phyloP scores from a whole-genome alignment of 2,113 vertebrate genomes.

The Synchiropus splendidus region DNA sequence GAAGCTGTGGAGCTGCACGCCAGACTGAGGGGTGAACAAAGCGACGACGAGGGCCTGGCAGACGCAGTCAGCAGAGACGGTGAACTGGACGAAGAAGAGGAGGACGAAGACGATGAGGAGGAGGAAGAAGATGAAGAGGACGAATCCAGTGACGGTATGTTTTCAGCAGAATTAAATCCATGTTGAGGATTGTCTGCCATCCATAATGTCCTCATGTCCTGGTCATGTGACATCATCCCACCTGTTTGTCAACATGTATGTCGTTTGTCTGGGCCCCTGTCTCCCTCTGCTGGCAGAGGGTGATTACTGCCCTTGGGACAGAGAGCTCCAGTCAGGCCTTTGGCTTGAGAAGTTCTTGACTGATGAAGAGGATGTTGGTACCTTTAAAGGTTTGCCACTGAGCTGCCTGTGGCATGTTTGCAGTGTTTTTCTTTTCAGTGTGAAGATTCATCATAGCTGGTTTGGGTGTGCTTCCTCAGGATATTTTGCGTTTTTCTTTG shows the following conservation, averaged over 20 bases:
- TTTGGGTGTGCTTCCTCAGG: slow-evolving; percentile 24
- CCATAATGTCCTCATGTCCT: slow-evolving; percentile 16
- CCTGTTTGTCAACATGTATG: slow-evolving; percentile 16
- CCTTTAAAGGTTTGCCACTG: slow-evolving; percentile 82
- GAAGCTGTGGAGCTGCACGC: slow-evolving; percentile 84
- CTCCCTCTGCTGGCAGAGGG: slow-evolving; percentile 86
- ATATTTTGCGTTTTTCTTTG: slow-evolving; percentile 5
- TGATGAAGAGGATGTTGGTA: slow-evolving; percentile 85
- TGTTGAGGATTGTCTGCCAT: slow-evolving; percentile 11
- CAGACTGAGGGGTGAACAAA: slow-evolving; percentile 72
- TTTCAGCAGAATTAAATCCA: background rate
- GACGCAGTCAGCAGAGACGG: slow-evolving; percentile 38
- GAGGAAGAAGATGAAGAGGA: slow-evolving; percentile 41
- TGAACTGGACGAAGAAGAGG: slow-evolving; percentile 48
- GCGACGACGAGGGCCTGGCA: slow-evolving; percentile 31
- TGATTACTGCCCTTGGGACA: slow-evolving; percentile 89
- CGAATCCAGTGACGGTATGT: slow-evolving; percentile 82
- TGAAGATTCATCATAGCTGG: slow-evolving; percentile 24
- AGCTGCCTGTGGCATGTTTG: slow-evolving; percentile 57
- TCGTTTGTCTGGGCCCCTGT: slow-evolving; percentile 58
- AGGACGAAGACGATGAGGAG: slow-evolving; percentile 38
- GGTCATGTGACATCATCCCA: background rate
- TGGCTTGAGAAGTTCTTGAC: slow-evolving; percentile 78
- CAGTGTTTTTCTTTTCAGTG: slow-evolving; percentile 19
- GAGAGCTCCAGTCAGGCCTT: slow-evolving; percentile 81